Conservation (phyloP, 2,888 invertebrate species). For the Nymphalis urticae region DNA sequence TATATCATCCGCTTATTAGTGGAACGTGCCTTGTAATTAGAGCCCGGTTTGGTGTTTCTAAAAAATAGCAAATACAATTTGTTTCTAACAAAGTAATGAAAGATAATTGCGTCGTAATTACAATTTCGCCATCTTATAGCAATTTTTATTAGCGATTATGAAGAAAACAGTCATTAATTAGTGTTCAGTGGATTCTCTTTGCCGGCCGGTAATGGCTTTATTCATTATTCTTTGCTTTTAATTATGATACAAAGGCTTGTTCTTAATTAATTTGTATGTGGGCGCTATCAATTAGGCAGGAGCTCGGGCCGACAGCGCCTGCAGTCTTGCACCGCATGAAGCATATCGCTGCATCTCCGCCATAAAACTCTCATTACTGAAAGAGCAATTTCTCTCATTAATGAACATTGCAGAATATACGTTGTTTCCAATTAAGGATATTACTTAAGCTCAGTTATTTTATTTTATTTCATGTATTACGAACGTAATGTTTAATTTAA, state of each 20-base stretch:
- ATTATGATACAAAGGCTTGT: constrained; percentile 43
- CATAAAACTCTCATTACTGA: constrained; percentile 40
- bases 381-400: constrained; percentile 41
- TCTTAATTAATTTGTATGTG: constrained; percentile 47
- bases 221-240: constrained; percentile 42
- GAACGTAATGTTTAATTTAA: constrained; percentile 1
- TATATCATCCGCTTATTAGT: constrained; percentile 28
- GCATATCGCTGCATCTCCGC: constrained; percentile 36
- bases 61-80: constrained; percentile 25
- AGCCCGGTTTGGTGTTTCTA: constrained; percentile 10
- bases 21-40: constrained; percentile 14
- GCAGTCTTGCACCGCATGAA: constrained; percentile 32
- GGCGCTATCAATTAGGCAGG: constrained; percentile 45
- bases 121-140: constrained; percentile 29
- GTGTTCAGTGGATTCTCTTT: constrained; percentile 34
- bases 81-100: constrained; percentile 15
- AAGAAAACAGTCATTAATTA: constrained; percentile 39
- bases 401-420: constrained; percentile 35
- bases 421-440: constrained; percentile 30
- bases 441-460: constrained; percentile 21
- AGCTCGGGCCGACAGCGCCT: constrained; percentile 35
- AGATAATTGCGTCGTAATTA: constrained; percentile 23
- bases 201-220: constrained; percentile 38
- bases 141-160: constrained; percentile 35
- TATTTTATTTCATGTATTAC: constrained; percentile 2